Evolutionary conservation across 1,140 invertebrate genomes (phyloP), one percentile per base, ranked within the genome.

Genomic region (Scaptomyza hsui): DNA sequence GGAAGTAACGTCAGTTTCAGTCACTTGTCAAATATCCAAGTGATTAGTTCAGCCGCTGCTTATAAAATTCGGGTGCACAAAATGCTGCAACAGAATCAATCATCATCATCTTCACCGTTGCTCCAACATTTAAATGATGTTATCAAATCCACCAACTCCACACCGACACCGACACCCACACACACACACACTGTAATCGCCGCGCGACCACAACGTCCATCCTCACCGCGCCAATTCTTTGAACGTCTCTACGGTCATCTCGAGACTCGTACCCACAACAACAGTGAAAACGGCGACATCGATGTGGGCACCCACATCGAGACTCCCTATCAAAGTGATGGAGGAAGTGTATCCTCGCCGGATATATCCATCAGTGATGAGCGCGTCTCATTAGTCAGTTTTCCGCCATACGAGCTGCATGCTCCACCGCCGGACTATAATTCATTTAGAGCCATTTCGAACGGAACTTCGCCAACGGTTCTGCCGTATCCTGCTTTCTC

Each of bases 201-300:
- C 24, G 42, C 53, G 12, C 32, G 4, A 4, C 73, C 65, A 6
- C 81, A 78, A 39, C 78, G 93, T 56, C 93, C 93, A 5, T 93
- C 93, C 3, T 93, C 93, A 6, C 93, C 93, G 52, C 82, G 93
- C 4, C 92, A 92, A 60, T 93, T 93, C 76, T 93, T 93, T 52
- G 93, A 93, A 26, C 86, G 92, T 21, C 83, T 93, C 6, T 93
- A 93, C 53, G 93, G 93, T 4, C 91, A 93, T 56, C 81, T 93
- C 3, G 93, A 93, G 55, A 78, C 78, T 42, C 82, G 82, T 45
- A 78, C 78, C 39, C 83, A 73, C 21, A 72, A n/a, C 12, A 72
- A 61, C 16, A 75, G 72, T 39, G 82, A 86, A n/a, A 82, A 59
- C 59, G 78, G 62, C 2, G 82, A 86, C 60, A 89, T 89, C 41